These are phyloP conservation scores for Sialia sialis DNA, from an alignment of 2,113 vertebrate genomes.

Conservation along the genomic window DNA sequence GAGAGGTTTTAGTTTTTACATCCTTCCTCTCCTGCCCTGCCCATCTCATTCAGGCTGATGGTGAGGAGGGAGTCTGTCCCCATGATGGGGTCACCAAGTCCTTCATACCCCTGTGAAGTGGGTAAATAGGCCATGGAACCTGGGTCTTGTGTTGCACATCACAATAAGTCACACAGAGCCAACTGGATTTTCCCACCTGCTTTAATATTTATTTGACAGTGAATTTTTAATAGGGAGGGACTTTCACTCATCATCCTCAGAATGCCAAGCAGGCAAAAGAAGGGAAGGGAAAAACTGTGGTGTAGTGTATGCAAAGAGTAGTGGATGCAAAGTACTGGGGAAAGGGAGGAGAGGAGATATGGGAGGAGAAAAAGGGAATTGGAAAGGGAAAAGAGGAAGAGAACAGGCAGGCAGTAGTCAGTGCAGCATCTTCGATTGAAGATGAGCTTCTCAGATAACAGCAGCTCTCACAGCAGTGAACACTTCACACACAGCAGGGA, in stretches of 20 bases:
- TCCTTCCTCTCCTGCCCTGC: neutral
- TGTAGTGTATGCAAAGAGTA: neutral
- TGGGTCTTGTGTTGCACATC: neutral
- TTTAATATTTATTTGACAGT: constrained; percentile 42
- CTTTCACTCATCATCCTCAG: neutral
- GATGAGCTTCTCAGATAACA: neutral
- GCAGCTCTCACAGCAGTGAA: neutral
- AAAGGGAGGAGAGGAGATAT: neutral
- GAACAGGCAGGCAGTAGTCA: neutral
- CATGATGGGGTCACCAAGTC: neutral
- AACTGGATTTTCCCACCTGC: neutral
- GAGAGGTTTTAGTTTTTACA: neutral
- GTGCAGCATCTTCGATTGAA: neutral
- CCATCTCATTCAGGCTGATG: neutral
- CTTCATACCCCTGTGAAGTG: neutral
- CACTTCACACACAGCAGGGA: neutral
- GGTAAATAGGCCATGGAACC: neutral
- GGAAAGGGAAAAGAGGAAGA: neutral
- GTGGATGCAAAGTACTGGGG: neutral
- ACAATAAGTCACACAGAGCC: neutral
- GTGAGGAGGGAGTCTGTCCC: neutral
- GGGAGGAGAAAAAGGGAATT: neutral
- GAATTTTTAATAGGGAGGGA: constrained; percentile 26
- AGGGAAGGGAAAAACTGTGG: neutral
- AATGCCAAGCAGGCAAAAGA: neutral